Evolutionary conservation across 2,888 invertebrate species (phyloP), one percentile per base, ranked within the genome.

Genomic region (Synanthedon vespiformis): DNA sequence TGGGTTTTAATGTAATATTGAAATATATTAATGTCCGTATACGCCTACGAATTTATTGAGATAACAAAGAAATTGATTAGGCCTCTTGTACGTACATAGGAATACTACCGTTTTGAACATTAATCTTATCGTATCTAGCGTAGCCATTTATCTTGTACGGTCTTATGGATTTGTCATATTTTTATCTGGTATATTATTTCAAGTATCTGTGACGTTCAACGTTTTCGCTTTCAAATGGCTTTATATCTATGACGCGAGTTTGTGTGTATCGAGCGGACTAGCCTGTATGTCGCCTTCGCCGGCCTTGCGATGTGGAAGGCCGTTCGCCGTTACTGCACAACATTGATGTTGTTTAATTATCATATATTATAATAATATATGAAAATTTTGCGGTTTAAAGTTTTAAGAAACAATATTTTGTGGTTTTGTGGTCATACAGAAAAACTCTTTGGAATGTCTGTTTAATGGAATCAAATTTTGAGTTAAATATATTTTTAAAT

Each of bases 301-400:
- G 80, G 74, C 83, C 83, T 83, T 83, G 80, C 61, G 57, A 52
- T 40, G 34, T 60, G 66, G 77, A 80, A 81, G 81, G 81, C 74
- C 74, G 71, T 22, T 58, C 63, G 66, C 68, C 76, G 72, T 69
- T 63, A 62, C 57, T 48, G 50, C 27, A 10, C 22, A 34, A 34
- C 34, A 34, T 34, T 10, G 34, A 34, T 34, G 34, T 34, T 34
- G 8, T 10, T 10, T 8, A 27, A 27, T 34, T 34, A 34, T 34
- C 34, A 34, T 34, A 34, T 34, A 34, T 34, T 34, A 34, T 34
- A 34, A 34, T 10, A 10, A 10, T 34, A 34, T 34, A 10, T 34
- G 8, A 34, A 34, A 34, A 34, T 34, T 34, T 10, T 10, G 34
- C 34, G 8, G 34, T 34, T 34, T 34, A 10, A 34, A 34, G 34